Conservation (phyloP, 2,888 invertebrate genomes). For the Chelonus formosanus region DNA sequence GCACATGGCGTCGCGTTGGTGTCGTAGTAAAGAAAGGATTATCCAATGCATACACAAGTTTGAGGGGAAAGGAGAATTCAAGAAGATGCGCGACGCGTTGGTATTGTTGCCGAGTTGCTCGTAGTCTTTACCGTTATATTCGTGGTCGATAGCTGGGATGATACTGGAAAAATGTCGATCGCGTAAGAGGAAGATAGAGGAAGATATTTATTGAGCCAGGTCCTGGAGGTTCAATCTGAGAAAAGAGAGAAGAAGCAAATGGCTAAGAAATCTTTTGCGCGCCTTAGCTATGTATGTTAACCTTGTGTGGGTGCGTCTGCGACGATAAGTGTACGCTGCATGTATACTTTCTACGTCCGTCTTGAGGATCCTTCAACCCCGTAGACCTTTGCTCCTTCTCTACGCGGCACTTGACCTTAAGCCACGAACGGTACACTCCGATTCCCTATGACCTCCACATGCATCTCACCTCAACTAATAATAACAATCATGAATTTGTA, state of each 20-base stretch:
- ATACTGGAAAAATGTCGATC: slow-evolving; percentile 28
- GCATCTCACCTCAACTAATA: background rate
- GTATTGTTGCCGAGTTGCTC: slow-evolving; percentile 37
- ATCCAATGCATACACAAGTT: slow-evolving; percentile 33
- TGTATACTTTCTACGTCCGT: slow-evolving; percentile 17
- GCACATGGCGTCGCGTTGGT: slow-evolving; percentile 22
- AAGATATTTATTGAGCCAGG: slow-evolving; percentile 27
- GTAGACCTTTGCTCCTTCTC: slow-evolving; percentile 21
- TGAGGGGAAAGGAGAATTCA: slow-evolving; percentile 10
- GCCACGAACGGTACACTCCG: slow-evolving; percentile 28
- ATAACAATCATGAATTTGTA: background rate
- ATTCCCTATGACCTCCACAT: slow-evolving; percentile 24
- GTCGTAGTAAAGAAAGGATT: slow-evolving; percentile 28
- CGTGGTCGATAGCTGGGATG: slow-evolving; percentile 7
- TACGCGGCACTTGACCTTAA: slow-evolving; percentile 25
- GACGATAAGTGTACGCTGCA: background rate
- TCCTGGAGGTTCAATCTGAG: slow-evolving; percentile 12
- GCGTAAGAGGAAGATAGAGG: slow-evolving; percentile 18
- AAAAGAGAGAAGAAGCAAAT: slow-evolving; percentile 1
- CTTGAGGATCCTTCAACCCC: slow-evolving; percentile 23
- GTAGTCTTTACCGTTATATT: slow-evolving; percentile 30
- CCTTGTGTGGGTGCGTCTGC: slow-evolving; percentile 19
- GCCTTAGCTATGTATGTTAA: background rate
- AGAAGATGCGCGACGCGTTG: slow-evolving; percentile 22
- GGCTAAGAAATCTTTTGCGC: slow-evolving; percentile 4